Evolutionary conservation across 2,113 vertebrate species (phyloP), one percentile per base, ranked within the genome.

Genomic region (Oophaga pumilio): DNA sequence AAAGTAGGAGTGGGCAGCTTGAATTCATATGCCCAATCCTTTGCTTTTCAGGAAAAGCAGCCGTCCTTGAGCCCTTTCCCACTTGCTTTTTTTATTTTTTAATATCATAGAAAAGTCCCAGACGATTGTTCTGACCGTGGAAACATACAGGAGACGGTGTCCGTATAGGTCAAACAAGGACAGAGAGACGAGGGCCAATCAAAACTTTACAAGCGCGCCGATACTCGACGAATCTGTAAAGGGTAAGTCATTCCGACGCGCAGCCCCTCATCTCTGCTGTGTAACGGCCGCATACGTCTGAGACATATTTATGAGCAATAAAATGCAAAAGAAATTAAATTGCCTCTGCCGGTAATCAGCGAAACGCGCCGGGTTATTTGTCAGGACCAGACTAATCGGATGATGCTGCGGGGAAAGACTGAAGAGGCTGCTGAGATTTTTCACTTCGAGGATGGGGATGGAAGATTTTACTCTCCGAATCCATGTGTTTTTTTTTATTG

Each of bases 111-210:
- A 28, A 9, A 66, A 14, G 28, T 66, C 79, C 79, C 20, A 82
- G 79, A 82, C 33, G 43, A 15, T 50, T 79, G 56, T 82, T 64
- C 50, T 33, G 79, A 15, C 1, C 11, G 18, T n/a, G n/a, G 79
- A 82, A 66, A 13, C 8, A 64, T 57, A 81, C 28, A 57, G 28
- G 52, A 22, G 28, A 18, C 20, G 4, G 8, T 20, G 28, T 66
- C 60, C 66, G 4, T 66, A 50, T 82, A 82, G 79, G 60, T 82
- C 79, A 82, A n/a, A 66, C 59, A 82, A 82, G 79, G 79, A 82
- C 59, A 82, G 43, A 20, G 33, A 50, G 78, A 81, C 57, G 43
- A 33, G 79, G 60, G 20, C 59, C 60, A 64, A 82, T 82, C 66
- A 82, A 64, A 50, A 66, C 33, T 64, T 64, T 82, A 66, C 60